phyloP scores from a whole-genome alignment of 2,113 vertebrate species.

The Nesogale talazaci region DNA sequence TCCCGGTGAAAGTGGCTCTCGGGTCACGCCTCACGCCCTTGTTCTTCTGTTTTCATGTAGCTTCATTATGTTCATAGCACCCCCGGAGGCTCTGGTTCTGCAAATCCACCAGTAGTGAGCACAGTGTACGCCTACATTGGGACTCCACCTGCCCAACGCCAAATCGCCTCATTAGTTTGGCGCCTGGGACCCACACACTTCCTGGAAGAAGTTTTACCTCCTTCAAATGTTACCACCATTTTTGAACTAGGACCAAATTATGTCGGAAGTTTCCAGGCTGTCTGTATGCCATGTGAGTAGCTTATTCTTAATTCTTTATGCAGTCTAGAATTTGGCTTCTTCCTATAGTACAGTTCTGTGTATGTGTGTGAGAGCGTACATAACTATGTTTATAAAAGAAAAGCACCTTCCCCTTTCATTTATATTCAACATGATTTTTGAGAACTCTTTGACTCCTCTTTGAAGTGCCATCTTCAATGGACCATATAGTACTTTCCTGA shows the following conservation, averaged over 20 bases:
- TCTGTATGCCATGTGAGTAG: slow-evolving; percentile 95
- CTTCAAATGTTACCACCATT: slow-evolving; percentile 91
- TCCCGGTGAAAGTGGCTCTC: no score
- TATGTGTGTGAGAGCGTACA: background rate
- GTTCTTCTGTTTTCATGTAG: slow-evolving; percentile 81
- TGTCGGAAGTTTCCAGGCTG: slow-evolving; percentile 96
- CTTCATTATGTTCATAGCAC: slow-evolving; percentile 97
- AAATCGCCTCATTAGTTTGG: slow-evolving; percentile 94
- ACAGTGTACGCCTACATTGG: slow-evolving; percentile 95
- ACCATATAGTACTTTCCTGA: background rate
- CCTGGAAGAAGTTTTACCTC: slow-evolving; percentile 96
- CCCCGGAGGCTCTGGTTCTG: slow-evolving; percentile 94
- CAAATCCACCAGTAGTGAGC: slow-evolving; percentile 96
- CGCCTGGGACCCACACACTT: slow-evolving; percentile 96
- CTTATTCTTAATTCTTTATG: background rate
- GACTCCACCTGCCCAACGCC: slow-evolving; percentile 95
- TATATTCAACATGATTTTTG: background rate
- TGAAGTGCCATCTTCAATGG: background rate
- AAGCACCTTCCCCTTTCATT: background rate
- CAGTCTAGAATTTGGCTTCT: background rate
- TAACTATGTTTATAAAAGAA: background rate
- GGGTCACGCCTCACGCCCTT: rapidly evolving
- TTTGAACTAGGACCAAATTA: slow-evolving; percentile 97
- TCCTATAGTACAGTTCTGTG: background rate
- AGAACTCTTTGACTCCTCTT: background rate